These are phyloP conservation scores for Echiichthys vipera DNA, from an alignment of 2,797 vertebrate genomes.

Conservation along the genomic window DNA sequence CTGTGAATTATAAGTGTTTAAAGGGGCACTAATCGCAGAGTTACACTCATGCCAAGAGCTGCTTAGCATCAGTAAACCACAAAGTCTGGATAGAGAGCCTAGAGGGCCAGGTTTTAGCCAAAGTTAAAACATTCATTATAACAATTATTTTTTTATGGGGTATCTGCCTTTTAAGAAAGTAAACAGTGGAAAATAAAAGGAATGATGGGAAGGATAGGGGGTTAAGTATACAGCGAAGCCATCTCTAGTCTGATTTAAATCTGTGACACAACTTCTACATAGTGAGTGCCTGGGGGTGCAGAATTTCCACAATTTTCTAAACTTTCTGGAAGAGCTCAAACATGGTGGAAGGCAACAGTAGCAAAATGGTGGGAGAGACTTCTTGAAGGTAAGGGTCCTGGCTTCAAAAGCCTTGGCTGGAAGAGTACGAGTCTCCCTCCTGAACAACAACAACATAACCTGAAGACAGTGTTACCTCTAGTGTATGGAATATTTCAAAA, in stretches of 20 bases:
- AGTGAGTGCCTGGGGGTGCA: slow-evolving; percentile 1
- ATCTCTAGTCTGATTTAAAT: slow-evolving; percentile 56
- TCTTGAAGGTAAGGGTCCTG: slow-evolving; percentile 11
- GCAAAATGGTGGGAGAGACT: slow-evolving; percentile 10
- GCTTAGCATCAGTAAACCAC: slow-evolving; percentile 77
- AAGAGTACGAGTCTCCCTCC: slow-evolving; percentile 1
- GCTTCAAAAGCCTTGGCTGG: slow-evolving; percentile 9
- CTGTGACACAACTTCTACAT: slow-evolving; percentile 25
- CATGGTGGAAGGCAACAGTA: slow-evolving; percentile 20
- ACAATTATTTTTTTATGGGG: slow-evolving; percentile 74
- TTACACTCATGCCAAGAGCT: slow-evolving; percentile 75
- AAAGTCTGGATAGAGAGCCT: slow-evolving; percentile 60
- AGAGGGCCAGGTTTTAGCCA: slow-evolving; percentile 58
- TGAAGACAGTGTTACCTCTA: background rate
- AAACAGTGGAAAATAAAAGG: slow-evolving; percentile 68
- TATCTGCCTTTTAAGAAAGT: slow-evolving; percentile 64
- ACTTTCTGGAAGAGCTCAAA: slow-evolving; percentile 16
- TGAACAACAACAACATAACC: background rate
- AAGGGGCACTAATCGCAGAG: slow-evolving; percentile 76
- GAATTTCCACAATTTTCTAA: slow-evolving; percentile 36
- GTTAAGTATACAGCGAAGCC: slow-evolving; percentile 52
- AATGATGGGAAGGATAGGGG: slow-evolving; percentile 30
- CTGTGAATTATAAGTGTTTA: slow-evolving; percentile 84
- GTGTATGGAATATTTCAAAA: background rate
- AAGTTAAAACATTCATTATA: slow-evolving; percentile 75